phyloP scores from a whole-genome alignment of 2,888 invertebrate genomes.

The Harpagoxenus sublaevis region DNA sequence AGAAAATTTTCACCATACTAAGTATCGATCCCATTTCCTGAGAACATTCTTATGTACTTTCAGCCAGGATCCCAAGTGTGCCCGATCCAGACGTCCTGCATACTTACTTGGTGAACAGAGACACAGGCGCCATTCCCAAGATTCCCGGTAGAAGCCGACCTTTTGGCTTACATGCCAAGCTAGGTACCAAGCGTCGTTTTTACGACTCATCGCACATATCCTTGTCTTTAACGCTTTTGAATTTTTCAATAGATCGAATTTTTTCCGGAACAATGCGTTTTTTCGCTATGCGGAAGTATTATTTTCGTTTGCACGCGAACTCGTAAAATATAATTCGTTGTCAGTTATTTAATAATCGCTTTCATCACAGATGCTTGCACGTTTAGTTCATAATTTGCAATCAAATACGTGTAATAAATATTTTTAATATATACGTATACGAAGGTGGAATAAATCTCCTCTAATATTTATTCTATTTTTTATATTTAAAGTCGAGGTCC shows the following conservation, averaged over 20 bases:
- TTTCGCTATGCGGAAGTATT: background rate
- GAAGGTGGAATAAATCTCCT: background rate
- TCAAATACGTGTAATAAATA: background rate
- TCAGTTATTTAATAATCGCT: background rate
- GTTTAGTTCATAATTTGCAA: background rate
- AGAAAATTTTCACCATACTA: constrained; percentile 52
- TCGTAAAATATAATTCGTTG: background rate
- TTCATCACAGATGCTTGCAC: background rate
- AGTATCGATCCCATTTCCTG: constrained; percentile 61
- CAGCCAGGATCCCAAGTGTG: constrained; percentile 81
- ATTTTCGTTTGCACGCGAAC: background rate
- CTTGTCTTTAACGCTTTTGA: constrained; percentile 20
- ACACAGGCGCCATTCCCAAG: constrained; percentile 69
- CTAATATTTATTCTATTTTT: background rate
- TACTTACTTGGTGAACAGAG: constrained; percentile 80
- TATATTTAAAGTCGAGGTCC: background rate
- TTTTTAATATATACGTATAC: background rate
- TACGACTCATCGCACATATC: constrained; percentile 53
- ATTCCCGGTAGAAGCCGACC: constrained; percentile 79
- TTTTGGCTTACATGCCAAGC: constrained; percentile 79
- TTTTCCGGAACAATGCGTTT: background rate
- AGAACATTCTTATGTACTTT: constrained; percentile 61
- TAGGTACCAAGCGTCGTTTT: constrained; percentile 76
- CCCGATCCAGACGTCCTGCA: constrained; percentile 80
- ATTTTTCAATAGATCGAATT: constrained; percentile 19